phyloP scores from a whole-genome alignment of 2,888 invertebrate genomes.

The Drosophila subquinaria region DNA sequence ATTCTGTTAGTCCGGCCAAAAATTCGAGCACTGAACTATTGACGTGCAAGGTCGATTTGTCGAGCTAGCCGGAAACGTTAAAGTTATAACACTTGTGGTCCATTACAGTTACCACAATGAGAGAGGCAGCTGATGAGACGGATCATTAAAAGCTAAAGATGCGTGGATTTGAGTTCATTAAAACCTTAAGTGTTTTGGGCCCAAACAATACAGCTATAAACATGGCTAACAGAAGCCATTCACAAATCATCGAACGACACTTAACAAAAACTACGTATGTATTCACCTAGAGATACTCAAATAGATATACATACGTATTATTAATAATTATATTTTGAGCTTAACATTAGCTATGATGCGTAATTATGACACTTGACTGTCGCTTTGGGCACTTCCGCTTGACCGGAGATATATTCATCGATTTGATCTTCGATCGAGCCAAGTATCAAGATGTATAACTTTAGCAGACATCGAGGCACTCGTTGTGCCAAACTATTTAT shows the following conservation, averaged over 20 bases:
- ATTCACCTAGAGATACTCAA: background rate
- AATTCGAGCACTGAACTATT: conserved; percentile 59
- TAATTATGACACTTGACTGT: conserved; percentile 71
- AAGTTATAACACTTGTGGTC: conserved; percentile 30
- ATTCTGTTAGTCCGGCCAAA: conserved; percentile 8
- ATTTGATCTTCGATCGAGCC: conserved; percentile 25
- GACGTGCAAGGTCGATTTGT: conserved; percentile 43
- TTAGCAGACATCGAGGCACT: conserved; percentile 39
- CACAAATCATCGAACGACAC: conserved; percentile 35
- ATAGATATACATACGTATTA: conserved; percentile 8
- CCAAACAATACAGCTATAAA: conserved; percentile 21
- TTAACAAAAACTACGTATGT: conserved; percentile 9
- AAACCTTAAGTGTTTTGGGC: conserved; percentile 52
- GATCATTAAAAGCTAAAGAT: conserved; percentile 11
- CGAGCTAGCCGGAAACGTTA: conserved; percentile 41
- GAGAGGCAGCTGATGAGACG: conserved; percentile 8
- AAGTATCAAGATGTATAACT: conserved; percentile 26
- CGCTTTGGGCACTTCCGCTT: conserved; percentile 68
- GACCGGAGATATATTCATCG: conserved; percentile 39
- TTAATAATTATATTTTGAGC: conserved; percentile 21
- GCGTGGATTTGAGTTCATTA: conserved; percentile 66
- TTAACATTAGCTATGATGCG: conserved; percentile 49
- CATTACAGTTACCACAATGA: conserved; percentile 51
- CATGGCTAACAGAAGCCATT: conserved; percentile 69
- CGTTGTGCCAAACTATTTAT: conserved; percentile 21